Base-by-base conservation (phyloP, 2,888 invertebrate species). In the Clistopyga incitator region DNA sequence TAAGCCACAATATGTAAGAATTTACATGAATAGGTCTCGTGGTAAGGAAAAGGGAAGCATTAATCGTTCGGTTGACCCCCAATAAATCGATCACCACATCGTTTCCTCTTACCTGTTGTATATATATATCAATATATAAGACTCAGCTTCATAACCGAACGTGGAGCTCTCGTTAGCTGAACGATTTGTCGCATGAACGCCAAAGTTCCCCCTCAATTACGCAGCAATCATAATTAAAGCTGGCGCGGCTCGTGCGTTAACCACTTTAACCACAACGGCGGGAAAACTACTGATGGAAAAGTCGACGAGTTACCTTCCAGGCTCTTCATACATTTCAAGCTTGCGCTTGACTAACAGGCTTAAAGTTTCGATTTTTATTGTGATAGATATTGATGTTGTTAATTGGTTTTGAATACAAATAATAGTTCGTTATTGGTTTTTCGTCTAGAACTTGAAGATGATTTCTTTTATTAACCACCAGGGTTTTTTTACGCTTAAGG, bases 131-230 rank as follows among this genome's bases (percentile, higher is more conserved):
- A 38, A 38, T 38, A 38, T 38, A 38, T 34, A 34, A 29, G 61
- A 64, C 25, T 10, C 0, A 45, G 20, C 61, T n/a, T 45, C 34
- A 34, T 20, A 1, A 45, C 70, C 13, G 8, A 6, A 42, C 34
- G 54, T 10, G 29, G 38, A 38, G 34, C 50, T 59, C 13, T 25
- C 50, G 61, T 74, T 82, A 50, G 13, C 45, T 50, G 4, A 65
- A 59, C 34, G 56, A 78, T 82, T 72, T 68, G 65, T 78, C 61
- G 67, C 79, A 68, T 68, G 56, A 74, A 23, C 50, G 50, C 47
- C 47, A 15, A 80, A 80, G 67, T 80, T 80, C 70, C 64, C 38
- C 70, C 59, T 81, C 70, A 34, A 76, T 81, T 70, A 76, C 70
- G 42, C 52, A 20, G 64, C 70, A 61, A 75, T 76, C 13, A 29